Evolutionary conservation across 1,140 invertebrate genomes (phyloP), one percentile per base, ranked within the genome.

Genomic region (Bombus affinis): DNA sequence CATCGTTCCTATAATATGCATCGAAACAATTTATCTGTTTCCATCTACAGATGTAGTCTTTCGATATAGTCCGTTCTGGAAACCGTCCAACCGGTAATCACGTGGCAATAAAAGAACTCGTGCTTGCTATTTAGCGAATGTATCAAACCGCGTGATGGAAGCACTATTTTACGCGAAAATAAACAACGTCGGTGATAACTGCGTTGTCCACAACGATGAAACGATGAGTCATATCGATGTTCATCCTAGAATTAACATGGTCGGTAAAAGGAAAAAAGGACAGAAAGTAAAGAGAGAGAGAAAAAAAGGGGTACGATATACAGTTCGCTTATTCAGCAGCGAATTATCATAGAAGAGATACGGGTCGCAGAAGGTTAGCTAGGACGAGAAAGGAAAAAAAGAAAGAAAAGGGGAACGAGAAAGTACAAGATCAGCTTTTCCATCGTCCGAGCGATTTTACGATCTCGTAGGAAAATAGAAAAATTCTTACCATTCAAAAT

Each of bases 381-480:
- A 4, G 44, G 35, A 37, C 8, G 22, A 10, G 15, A 28, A 22
- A 13, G 47, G 6, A 28, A 22, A n/a, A 28, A 28, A 22, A 44
- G 37, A 44, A 28, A n/a, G 28, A 70, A 12, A 57, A 59, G 22
- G 9, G 28, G 57, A 59, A 22, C 47, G 18, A 53, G 47, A 59
- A 62, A 12, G 28, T 62, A 70, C 44, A 62, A 57, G 32, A 15
- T 9, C 6, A 39, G 80, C 25, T 13, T 35, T 39, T 57, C 25
- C 59, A 25, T 77, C 82, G 6, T 59, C n/a, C 82, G 37, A 28
- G 22, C 47, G 13, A 84, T 59, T 84, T 84, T 84, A 84, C 75
- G 82, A 79, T 47, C 39, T 13, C 13, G 13, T 3, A 9, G 62
- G 15, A 62, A 44, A 62, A 62, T 80, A 84, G 62, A 79, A 84